Evolutionary conservation across 2,113 vertebrate species (phyloP).

Genomic region (Pomatostomus ruficeps): DNA sequence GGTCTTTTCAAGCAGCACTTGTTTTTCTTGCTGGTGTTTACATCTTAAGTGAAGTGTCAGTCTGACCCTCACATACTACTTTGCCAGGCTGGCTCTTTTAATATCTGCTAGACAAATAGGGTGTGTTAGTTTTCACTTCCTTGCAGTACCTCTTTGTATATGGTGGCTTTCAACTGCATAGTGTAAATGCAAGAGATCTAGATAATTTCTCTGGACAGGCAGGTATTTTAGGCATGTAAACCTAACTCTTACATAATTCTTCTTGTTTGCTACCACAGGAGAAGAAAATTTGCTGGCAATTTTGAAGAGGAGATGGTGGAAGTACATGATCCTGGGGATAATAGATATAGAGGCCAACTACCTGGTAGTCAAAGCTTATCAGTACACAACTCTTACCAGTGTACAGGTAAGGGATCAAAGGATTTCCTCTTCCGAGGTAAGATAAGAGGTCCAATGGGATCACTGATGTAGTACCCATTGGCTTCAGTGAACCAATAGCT

Average conservation of each 20-base stretch:
- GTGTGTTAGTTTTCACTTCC: not conserved
- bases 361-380: slow-evolving; percentile 93
- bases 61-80: not conserved
- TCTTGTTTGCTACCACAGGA: slow-evolving; percentile 71
- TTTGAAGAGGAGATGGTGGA: slow-evolving; percentile 95
- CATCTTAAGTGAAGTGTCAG: not conserved
- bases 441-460: not conserved
- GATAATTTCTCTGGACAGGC: not conserved
- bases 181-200: not conserved
- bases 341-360: slow-evolving; percentile 96
- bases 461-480: not conserved
- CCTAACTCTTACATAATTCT: not conserved
- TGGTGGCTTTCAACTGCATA: not conserved
- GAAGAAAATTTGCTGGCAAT: slow-evolving; percentile 95
- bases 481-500: not conserved
- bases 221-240: not conserved
- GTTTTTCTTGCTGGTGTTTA: not conserved
- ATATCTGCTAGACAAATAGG: not conserved
- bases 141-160: not conserved
- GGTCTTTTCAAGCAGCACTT: not conserved
- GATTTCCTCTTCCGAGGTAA: not conserved
- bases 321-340: slow-evolving; percentile 94
- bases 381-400: slow-evolving; percentile 92
- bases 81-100: not conserved
- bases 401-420: slow-evolving; percentile 81